These are phyloP conservation scores for Clunio marinus DNA, from an alignment of 2,888 invertebrate species.

Conservation along the genomic window DNA sequence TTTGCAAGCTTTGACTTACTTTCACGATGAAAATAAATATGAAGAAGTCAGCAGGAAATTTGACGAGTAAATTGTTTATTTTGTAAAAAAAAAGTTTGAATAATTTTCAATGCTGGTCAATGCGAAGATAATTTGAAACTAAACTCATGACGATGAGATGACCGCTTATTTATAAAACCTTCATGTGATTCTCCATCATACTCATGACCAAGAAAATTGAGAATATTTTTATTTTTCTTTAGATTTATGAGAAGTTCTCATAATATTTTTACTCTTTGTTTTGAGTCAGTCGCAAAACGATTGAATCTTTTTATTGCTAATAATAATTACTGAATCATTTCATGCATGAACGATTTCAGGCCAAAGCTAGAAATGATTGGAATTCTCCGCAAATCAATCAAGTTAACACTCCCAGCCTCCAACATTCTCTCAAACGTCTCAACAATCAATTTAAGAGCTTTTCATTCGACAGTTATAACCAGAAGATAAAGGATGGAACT, in stretches of 20 bases:
- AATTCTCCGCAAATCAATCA: slow-evolving; percentile 16
- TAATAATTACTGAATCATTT: too few relatives aligned
- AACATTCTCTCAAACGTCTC: background rate
- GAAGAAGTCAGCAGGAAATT: background rate
- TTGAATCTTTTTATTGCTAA: too few relatives aligned
- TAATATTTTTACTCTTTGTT: too few relatives aligned
- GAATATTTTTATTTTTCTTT: too few relatives aligned
- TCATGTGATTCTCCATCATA: slow-evolving; percentile 5
- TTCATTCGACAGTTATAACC: background rate
- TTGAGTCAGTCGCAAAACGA: too few relatives aligned
- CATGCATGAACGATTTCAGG: background rate
- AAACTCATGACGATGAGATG: background rate
- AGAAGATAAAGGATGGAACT: slow-evolving; percentile 11
- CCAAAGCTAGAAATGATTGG: background rate
- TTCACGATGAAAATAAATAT: background rate
- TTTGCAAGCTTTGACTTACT: slow-evolving; percentile 15
- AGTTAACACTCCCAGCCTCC: too few relatives aligned
- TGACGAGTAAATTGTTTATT: background rate
- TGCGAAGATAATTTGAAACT: background rate
- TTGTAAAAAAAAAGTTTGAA: background rate
- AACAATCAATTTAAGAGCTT: too few relatives aligned
- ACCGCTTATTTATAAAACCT: slow-evolving; percentile 1
- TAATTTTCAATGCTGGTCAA: background rate
- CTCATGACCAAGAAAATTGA: too few relatives aligned
- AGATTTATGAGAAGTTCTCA: too few relatives aligned